Conservation (phyloP, 2,113 vertebrate species). For the Rhizomys pruinosus region DNA sequence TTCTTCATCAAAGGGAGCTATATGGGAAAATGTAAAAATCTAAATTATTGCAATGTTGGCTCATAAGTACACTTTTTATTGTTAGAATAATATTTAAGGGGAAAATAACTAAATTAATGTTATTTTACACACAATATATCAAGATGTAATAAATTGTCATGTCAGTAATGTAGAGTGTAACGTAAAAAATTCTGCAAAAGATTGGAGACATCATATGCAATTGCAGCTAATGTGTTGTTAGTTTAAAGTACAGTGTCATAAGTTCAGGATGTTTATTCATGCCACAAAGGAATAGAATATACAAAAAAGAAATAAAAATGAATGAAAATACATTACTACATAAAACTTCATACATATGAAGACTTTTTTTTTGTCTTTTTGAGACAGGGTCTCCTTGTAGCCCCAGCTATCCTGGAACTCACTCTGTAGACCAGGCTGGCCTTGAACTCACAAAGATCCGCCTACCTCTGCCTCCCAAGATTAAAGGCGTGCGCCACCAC, state of each 20-base stretch:
- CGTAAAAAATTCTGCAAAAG: not conserved
- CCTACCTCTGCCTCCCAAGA: too few relatives aligned
- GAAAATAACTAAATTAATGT: not conserved
- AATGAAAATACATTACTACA: not conserved
- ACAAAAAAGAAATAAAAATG: not conserved
- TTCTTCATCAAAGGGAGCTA: not conserved
- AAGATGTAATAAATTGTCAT: not conserved
- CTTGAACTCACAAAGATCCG: too few relatives aligned
- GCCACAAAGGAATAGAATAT: not conserved
- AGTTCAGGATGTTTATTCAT: not conserved
- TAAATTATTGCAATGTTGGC: not conserved
- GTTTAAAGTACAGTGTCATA: not conserved
- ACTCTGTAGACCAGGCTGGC: too few relatives aligned
- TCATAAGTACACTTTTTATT: not conserved
- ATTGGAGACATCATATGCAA: not conserved
- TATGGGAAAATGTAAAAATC: not conserved
- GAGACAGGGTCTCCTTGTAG: too few relatives aligned
- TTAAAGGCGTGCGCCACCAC: too few relatives aligned
- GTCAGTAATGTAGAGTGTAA: not conserved
- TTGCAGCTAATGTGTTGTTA: not conserved
- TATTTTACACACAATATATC: not conserved
- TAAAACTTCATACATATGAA: not conserved
- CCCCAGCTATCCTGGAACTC: too few relatives aligned
- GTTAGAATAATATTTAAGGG: not conserved
- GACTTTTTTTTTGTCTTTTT: too few relatives aligned